These are phyloP conservation scores for Hartigia nigra DNA, from an alignment of 2,888 invertebrate genomes.

Conservation along the genomic window DNA sequence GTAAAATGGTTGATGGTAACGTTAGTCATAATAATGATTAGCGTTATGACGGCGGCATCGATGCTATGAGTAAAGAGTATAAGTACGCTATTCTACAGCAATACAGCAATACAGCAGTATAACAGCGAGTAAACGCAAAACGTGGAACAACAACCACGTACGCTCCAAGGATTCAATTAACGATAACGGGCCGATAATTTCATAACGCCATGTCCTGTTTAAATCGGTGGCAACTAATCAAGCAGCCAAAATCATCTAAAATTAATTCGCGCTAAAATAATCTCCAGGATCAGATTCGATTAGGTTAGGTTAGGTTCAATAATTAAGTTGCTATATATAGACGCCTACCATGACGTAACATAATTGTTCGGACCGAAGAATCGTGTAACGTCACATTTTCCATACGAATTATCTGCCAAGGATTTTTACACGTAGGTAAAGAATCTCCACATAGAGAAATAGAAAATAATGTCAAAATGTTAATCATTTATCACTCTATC, in stretches of 20 bases:
- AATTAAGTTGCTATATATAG: too few species aligned
- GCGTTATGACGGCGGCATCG: background rate
- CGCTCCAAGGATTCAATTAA: background rate
- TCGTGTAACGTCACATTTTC: background rate
- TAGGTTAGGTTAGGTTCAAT: too few species aligned
- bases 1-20: background rate
- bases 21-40: background rate
- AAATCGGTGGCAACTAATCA: background rate
- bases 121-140: background rate
- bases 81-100: background rate
- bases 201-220: background rate
- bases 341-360: too few species aligned
- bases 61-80: background rate
- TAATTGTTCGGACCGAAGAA: too few species aligned
- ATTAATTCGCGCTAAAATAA: background rate
- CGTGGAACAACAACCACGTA: background rate
- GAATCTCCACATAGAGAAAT: background rate
- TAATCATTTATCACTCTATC: background rate
- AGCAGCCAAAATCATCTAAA: background rate
- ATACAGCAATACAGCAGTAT: background rate
- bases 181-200: background rate
- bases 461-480: background rate
- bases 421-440: background rate
- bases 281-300: too few species aligned
- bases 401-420: background rate